These are phyloP conservation scores for Phaonia tiefii DNA, from an alignment of 2,888 invertebrate genomes.

Conservation along the genomic window DNA sequence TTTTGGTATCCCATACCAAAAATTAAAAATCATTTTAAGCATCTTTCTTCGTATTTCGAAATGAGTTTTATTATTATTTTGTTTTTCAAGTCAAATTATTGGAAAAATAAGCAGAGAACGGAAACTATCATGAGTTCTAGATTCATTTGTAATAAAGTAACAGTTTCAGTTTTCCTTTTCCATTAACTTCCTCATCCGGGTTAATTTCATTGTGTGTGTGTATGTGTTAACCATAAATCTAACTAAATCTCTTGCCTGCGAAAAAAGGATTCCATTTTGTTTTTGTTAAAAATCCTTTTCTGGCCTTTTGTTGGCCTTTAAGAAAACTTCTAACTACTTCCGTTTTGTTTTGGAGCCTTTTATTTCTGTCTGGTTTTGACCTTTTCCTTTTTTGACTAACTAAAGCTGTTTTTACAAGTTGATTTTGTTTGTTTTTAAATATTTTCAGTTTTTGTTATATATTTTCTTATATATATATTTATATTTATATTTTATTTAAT, in stretches of 20 bases:
- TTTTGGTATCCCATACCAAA: neutral
- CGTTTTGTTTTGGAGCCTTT: too few species aligned
- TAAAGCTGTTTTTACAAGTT: slow-evolving; percentile 60
- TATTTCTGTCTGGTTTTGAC: too few species aligned
- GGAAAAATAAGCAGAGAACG: too few species aligned
- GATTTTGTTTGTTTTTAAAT: slow-evolving; percentile 32
- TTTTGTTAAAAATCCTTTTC: slow-evolving; percentile 18
- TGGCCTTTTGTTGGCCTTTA: neutral
- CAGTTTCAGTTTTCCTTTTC: neutral
- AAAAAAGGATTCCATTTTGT: neutral
- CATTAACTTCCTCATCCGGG: neutral
- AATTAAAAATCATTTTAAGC: neutral
- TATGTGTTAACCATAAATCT: slow-evolving; percentile 11
- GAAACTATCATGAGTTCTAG: too few species aligned
- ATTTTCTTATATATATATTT: slow-evolving; percentile 39
- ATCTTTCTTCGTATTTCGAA: neutral
- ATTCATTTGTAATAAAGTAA: neutral
- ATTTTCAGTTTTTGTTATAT: slow-evolving; percentile 31
- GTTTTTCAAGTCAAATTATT: neutral
- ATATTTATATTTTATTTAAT: slow-evolving; percentile 30
- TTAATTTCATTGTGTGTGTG: neutral
- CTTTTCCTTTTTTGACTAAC: slow-evolving; percentile 50
- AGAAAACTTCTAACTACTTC: slow-evolving; percentile 41
- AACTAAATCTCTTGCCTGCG: slow-evolving; percentile 8
- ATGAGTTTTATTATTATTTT: neutral